A percentile compares a stretch with the other conserved stretches of the same genome.
phyloP scores from a whole-genome alignment of 2,888 invertebrate species.

The Alloplasta piceator region DNA sequence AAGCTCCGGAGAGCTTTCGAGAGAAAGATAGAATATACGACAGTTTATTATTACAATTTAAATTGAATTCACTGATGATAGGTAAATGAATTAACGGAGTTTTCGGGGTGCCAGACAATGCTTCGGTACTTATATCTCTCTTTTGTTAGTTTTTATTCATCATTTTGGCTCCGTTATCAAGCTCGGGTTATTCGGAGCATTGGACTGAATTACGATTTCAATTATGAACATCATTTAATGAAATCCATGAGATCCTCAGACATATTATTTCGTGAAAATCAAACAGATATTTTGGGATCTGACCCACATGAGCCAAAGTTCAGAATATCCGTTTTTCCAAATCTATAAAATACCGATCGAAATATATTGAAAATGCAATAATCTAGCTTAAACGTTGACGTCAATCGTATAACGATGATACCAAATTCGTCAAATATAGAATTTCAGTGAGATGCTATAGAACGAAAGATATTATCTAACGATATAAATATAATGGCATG shows the following conservation, averaged over 20 bases:
- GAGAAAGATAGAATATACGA: conserved; percentile 51
- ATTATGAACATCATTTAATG: conserved; percentile 11
- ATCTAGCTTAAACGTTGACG: no score
- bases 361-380: no score
- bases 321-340: no score
- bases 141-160: not conserved
- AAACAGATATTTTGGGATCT: no score
- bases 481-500: no score
- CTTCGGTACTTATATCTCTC: conserved; percentile 16
- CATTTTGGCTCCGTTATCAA: conserved; percentile 3
- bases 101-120: conserved; percentile 24
- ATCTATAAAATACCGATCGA: no score
- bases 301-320: no score
- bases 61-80: conserved; percentile 67
- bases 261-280: no score
- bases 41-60: conserved; percentile 71
- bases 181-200: conserved; percentile 1
- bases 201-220: not conserved
- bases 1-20: conserved; percentile 37
- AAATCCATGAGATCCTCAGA: not conserved
- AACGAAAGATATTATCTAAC: no score
- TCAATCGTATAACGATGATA: no score
- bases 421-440: no score
- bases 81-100: conserved; percentile 47
- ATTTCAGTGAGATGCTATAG: no score